Evolutionary conservation across 2,113 vertebrate genomes (phyloP).

Genomic region (Callaeas wilsoni): DNA sequence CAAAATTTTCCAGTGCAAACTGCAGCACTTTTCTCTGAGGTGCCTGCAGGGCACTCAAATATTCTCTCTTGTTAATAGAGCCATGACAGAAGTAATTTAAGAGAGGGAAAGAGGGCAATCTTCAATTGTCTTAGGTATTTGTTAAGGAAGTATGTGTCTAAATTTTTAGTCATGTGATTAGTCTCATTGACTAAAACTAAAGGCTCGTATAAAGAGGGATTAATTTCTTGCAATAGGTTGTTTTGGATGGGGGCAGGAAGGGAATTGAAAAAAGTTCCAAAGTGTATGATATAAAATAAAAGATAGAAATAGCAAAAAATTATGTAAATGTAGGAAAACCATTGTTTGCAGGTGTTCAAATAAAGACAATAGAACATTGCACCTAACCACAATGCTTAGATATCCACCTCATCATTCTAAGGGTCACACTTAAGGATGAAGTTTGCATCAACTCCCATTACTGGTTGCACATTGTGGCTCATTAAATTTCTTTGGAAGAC

Average conservation of each 20-base stretch:
- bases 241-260: rapidly evolving
- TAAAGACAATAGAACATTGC: background rate
- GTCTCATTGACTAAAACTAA: background rate
- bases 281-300: background rate
- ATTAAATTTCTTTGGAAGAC: background rate
- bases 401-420: background rate
- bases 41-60: background rate
- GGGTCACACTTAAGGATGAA: background rate
- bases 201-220: background rate
- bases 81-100: background rate
- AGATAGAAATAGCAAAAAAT: background rate
- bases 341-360: background rate
- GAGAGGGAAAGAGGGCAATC: background rate
- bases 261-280: background rate
- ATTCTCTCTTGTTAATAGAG: background rate
- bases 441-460: background rate
- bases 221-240: background rate
- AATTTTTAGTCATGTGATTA: background rate
- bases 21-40: background rate
- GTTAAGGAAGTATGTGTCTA: background rate
- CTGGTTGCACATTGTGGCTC: background rate
- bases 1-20: background rate
- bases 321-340: background rate
- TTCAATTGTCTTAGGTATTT: background rate
- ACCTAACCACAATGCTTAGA: background rate